phyloP scores from a whole-genome alignment of 2,888 invertebrate genomes.

The Tiliacea citrago region DNA sequence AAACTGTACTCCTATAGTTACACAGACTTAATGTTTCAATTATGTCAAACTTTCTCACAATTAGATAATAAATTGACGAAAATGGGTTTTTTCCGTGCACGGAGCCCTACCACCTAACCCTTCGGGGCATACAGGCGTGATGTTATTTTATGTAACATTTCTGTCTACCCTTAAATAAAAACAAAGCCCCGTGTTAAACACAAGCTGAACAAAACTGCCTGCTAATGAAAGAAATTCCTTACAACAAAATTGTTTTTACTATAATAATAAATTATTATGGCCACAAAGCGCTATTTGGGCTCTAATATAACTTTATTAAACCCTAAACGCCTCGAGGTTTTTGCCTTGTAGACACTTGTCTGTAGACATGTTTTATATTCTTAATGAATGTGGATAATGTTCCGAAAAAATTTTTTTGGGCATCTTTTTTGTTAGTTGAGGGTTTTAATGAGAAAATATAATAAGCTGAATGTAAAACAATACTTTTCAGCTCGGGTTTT shows the following conservation, averaged over 20 bases:
- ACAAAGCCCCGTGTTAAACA: slow-evolving; percentile 19
- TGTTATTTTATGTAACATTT: neutral
- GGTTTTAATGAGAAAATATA: slow-evolving; percentile 9
- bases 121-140: too few relatives aligned
- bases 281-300: slow-evolving; percentile 39
- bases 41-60: too few relatives aligned
- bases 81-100: too few relatives aligned
- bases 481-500: neutral
- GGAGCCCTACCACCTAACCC: too few relatives aligned
- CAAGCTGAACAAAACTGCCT: slow-evolving; percentile 31
- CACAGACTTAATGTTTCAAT: too few relatives aligned
- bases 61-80: too few relatives aligned
- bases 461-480: neutral
- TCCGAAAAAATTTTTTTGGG: slow-evolving; percentile 49
- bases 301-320: slow-evolving; percentile 60
- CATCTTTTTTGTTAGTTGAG: slow-evolving; percentile 24
- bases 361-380: slow-evolving; percentile 50
- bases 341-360: slow-evolving; percentile 36
- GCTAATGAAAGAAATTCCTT: slow-evolving; percentile 44
- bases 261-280: slow-evolving; percentile 45
- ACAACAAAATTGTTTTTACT: slow-evolving; percentile 52
- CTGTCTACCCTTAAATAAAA: neutral
- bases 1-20: too few relatives aligned
- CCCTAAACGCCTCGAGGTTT: slow-evolving; percentile 45
- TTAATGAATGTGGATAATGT: slow-evolving; percentile 63